These are phyloP conservation scores for Holothuria leucospilota DNA, from an alignment of 53 echinoderm and acorn worm genomes.

Conservation along the genomic window DNA sequence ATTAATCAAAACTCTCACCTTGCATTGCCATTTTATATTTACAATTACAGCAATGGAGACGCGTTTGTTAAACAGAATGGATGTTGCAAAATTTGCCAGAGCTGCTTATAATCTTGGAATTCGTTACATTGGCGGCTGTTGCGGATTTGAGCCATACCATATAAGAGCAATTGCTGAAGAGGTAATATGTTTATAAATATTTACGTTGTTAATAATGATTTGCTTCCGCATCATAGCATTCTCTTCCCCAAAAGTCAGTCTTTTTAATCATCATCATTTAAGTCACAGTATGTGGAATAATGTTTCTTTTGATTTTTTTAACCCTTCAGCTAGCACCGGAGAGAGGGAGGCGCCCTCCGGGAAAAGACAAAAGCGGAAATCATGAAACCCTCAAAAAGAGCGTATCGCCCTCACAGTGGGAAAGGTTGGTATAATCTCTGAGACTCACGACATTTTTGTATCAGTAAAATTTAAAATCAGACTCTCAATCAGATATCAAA, in stretches of 20 bases:
- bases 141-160: conserved; percentile 79
- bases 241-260: too few relatives aligned
- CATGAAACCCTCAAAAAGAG: conserved; percentile 5
- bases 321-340: conserved; percentile 3
- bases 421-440: conserved; percentile 6
- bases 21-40: too few relatives aligned
- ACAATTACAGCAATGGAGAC: conserved; percentile 68
- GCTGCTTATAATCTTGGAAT: conserved; percentile 78
- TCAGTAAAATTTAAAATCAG: too few relatives aligned
- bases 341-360: conserved; percentile 10
- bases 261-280: too few relatives aligned
- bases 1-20: too few relatives aligned
- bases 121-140: conserved; percentile 80
- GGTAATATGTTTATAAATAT: neutral
- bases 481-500: too few relatives aligned
- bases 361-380: neutral
- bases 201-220: too few relatives aligned
- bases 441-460: too few relatives aligned
- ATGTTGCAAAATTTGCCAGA: conserved; percentile 66
- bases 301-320: neutral
- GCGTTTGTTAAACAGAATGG: conserved; percentile 66
- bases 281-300: too few relatives aligned
- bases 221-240: too few relatives aligned
- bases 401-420: neutral
- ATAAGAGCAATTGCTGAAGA: conserved; percentile 78